phyloP scores from a whole-genome alignment of 2,113 vertebrate genomes.

The Prietella phreatophila region DNA sequence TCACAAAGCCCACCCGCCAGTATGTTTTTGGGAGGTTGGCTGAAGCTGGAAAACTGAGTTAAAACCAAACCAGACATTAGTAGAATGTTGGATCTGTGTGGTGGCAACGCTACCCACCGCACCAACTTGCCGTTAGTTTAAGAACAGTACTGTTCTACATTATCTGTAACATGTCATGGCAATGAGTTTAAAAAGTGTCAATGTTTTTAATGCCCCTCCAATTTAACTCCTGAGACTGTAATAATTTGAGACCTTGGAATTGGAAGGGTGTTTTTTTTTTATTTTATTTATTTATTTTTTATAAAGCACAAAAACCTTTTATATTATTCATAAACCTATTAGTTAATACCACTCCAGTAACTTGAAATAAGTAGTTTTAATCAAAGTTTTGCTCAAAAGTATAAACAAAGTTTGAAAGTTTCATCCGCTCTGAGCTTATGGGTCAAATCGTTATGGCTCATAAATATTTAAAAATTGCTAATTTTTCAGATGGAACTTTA shows the following conservation, averaged over 20 bases:
- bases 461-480: not conserved
- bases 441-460: not conserved
- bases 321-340: not conserved
- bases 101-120: not conserved
- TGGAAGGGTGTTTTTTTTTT: not conserved
- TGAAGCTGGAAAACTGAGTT: not conserved
- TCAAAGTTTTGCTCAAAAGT: not conserved
- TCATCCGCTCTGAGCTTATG: not conserved
- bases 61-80: not conserved
- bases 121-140: not conserved
- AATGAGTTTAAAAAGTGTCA: not conserved
- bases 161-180: not conserved
- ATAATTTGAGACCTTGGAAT: not conserved
- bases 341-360: not conserved
- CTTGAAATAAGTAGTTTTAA: not conserved
- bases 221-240: not conserved
- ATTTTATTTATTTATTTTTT: no score
- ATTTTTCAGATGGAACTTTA: not conserved
- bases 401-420: not conserved
- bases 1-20: not conserved
- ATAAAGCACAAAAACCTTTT: not conserved
- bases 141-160: not conserved
- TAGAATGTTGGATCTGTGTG: not conserved
- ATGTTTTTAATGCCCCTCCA: not conserved
- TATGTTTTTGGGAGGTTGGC: not conserved